These are phyloP conservation scores for Falco novaeseelandiae DNA, from an alignment of 2,797 vertebrate genomes.

Conservation along the genomic window DNA sequence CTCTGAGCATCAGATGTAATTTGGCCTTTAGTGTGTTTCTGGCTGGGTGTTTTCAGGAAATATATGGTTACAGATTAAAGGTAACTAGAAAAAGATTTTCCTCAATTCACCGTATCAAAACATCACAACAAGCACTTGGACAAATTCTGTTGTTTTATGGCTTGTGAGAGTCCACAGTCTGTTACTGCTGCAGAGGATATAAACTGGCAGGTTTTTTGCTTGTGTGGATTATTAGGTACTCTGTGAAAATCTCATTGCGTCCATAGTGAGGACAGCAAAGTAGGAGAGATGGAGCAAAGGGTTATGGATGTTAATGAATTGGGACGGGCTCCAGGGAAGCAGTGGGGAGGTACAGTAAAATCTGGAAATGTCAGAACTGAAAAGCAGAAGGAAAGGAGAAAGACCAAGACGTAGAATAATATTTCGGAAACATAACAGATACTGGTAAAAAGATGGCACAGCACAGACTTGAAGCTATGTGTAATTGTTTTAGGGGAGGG, in stretches of 20 bases:
- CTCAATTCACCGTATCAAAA: not conserved
- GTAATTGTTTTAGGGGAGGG: not conserved
- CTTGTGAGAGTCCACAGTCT: not conserved
- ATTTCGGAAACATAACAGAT: not conserved
- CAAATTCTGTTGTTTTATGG: not conserved
- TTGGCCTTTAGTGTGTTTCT: not conserved
- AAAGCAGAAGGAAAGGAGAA: not conserved
- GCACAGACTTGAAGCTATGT: not conserved
- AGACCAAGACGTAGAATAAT: not conserved
- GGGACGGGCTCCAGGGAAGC: not conserved
- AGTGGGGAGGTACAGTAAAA: not conserved
- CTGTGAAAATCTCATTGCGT: not conserved
- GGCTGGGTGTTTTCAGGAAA: not conserved
- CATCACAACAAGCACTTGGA: not conserved
- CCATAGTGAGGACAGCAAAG: not conserved
- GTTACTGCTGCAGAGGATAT: not conserved
- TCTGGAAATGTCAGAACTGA: not conserved
- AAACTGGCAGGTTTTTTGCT: not conserved
- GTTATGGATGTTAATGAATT: not conserved
- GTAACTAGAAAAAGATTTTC: not conserved
- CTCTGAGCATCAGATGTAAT: not conserved
- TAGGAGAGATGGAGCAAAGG: not conserved
- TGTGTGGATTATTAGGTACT: not conserved
- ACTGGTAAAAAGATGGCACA: not conserved
- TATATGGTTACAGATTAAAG: not conserved